Base-by-base conservation (phyloP, 1,140 invertebrate genomes). In the Laodelphax striatellus region DNA sequence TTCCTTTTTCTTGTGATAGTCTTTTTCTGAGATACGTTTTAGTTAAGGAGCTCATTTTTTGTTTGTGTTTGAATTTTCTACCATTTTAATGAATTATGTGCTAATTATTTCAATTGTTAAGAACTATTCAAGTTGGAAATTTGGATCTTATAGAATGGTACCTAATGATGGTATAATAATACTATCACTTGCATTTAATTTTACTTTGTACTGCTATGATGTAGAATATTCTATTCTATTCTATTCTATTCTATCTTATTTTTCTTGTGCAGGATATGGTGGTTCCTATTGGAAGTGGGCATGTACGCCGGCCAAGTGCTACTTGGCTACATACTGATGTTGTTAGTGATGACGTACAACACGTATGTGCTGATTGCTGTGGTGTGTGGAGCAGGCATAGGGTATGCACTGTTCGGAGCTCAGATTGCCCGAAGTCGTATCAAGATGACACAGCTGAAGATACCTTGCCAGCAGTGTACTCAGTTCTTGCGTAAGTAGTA, bases 321-420 rank as follows among this genome's bases (percentile, higher is more conserved):
- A 6, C 73, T 93, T 52, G 85, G 85, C 60, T 94, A 94, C 72
- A 75, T 90, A 46, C 77, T 94, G n/a, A 95, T 95, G 92, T 73
- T 94, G 65, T 80, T 85, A 43, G 86, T 93, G 60, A 95, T 95
- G 92, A 81, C 87, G 1, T 95, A 87, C 75, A 94, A 94, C 73
- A 83, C 82, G 42, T 93, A 90, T 75, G 73, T 94, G 17, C 80
- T 83, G 58, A 70, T 91, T 14, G 81, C 87, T 1, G 76, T 92
- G 16, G 76, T 86, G 1, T 70, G 91, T 34, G 92, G 92, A 5
- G 84, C 86, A 67, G 84, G 82, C 55, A 58, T 86, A 0, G 90
- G 91, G 64, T 84, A 89, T 70, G 14, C n/a, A 41, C 1, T 57
- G 28, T 41, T 42, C 16, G 55, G 55, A 57, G 31, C 19, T 9